Evolutionary conservation across 2,113 vertebrate genomes (phyloP), one percentile per base, ranked within the genome.

Genomic region (Ophiodon elongatus): DNA sequence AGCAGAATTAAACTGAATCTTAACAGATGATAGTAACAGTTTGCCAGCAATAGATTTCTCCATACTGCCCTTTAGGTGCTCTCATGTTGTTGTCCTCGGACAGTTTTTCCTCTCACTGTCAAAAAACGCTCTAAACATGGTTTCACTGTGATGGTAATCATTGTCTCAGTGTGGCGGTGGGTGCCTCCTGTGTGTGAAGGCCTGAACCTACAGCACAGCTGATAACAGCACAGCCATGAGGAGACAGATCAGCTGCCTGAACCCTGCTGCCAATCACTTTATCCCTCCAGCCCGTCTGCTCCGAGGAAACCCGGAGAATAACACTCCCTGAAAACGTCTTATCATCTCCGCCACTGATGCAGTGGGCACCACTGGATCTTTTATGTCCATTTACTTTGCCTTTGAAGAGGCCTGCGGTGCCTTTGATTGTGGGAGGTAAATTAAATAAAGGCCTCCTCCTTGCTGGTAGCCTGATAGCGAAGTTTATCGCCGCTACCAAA

Each of bases 251-350:
- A 85, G 71, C 87, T 63, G 88, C 39, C 87, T 85, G 83, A 89
- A 86, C 92, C 90, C 92, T 27, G 87, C 91, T 72, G 92, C 74
- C 88, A 60, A 27, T 91, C 90, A 91, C 89, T 90, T 93, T 86
- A 92, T 91, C 92, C 90, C 82, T 87, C 74, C 70, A 50, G 83
- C 47, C 85, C 1, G 66, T 83, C 86, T 76, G 74, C 82, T 83
- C 71, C 0, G 17, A 69, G 73, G 50, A 64, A 85, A 64, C 83
- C 73, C 56, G 41, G 64, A 54, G 33, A 76, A 78, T 85, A 83
- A 31, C 21, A 29, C 79, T 63, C 76, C 70, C 83, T 60, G 25
- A 71, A 90, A 80, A 85, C 47, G 39, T 83, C 90, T 93, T 92
- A 93, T 94, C 90, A 31, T 57, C 79, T 59, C 85, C 54, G 45